phyloP scores from a whole-genome alignment of 2,113 vertebrate species.

The Chamaetylas fuelleborni region DNA sequence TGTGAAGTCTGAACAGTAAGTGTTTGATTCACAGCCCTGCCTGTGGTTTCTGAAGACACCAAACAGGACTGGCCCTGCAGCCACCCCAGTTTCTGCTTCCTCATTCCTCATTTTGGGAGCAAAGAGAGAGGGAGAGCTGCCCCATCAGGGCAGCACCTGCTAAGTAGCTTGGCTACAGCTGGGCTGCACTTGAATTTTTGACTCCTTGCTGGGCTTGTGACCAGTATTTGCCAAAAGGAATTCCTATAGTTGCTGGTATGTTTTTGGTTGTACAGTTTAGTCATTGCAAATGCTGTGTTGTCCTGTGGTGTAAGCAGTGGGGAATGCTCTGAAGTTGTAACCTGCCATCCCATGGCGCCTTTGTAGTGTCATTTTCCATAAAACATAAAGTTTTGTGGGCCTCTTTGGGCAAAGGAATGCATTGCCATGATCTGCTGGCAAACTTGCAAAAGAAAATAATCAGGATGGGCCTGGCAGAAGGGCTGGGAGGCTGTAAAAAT shows the following conservation, averaged over 20 bases:
- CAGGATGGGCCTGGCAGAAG: not conserved
- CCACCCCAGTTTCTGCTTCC: not conserved
- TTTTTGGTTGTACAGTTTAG: not conserved
- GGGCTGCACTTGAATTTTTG: not conserved
- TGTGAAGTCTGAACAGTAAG: conserved; percentile 74
- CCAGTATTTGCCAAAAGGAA: not conserved
- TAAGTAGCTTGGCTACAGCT: not conserved
- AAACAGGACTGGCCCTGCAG: not conserved
- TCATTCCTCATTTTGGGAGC: not conserved
- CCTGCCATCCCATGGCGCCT: not conserved
- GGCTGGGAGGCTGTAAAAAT: not conserved
- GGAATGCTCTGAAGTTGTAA: not conserved
- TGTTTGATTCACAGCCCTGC: not conserved
- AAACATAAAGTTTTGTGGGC: not conserved
- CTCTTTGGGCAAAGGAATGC: not conserved
- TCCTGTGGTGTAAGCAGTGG: not conserved
- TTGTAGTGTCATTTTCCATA: not conserved
- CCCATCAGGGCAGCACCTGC: not conserved
- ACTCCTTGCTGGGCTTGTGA: not conserved
- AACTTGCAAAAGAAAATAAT: not conserved
- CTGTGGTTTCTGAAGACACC: not conserved
- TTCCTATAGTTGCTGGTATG: not conserved
- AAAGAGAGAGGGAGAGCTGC: not conserved
- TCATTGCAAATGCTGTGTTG: not conserved
- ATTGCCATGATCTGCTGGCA: not conserved